Base-by-base conservation (phyloP, 2,113 vertebrate genomes). In the Catharus bicknelli region DNA sequence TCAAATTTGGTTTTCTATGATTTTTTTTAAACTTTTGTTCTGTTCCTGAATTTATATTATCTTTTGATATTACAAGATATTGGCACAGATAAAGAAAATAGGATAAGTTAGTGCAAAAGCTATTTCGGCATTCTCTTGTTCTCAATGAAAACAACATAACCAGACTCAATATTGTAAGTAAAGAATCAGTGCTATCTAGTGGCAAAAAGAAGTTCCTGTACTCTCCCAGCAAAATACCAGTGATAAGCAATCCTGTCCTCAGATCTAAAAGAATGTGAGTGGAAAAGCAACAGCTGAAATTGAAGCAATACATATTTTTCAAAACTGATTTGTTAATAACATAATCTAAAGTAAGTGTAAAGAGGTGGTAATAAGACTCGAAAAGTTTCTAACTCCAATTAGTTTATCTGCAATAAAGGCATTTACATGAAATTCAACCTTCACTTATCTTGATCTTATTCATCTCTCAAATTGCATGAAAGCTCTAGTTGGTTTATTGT, bases 151-250 rank as follows among this genome's bases (percentile, higher is more conserved):
- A 85, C 55, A 81, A 90, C 59, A 66, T 59, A 42, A 40, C 18
- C 48, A 48, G 67, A 48, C 32, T 43, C 36, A 50, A 68, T 74
- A 72, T 36, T 68, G 19, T 90, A 93, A 92, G 77, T 93, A 95
- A 90, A 92, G 91, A 93, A 87, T 82, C 94, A 96, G 94, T 95
- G 92, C 97, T 96, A 97, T 93, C 98, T 97, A 97, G 95, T 96
- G 97, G 97, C 88, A 58, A 38, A 83, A 96, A 83, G 92, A 85
- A 96, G 95, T 88, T 90, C 36, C 59, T 85, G n/a, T 64, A 40
- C 11, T 61, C 47, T 87, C 29, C 9, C 27, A 85, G 40, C 7
- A 58, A 87, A 89, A 69, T 11, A 62, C 4, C 22, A 43, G n/a
- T 27, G 30, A 50, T 32, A 66, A 85, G n/a, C 51, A 70, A 62